These are phyloP conservation scores for Ruditapes philippinarum DNA, from an alignment of 1,140 invertebrate species.

Conservation along the genomic window DNA sequence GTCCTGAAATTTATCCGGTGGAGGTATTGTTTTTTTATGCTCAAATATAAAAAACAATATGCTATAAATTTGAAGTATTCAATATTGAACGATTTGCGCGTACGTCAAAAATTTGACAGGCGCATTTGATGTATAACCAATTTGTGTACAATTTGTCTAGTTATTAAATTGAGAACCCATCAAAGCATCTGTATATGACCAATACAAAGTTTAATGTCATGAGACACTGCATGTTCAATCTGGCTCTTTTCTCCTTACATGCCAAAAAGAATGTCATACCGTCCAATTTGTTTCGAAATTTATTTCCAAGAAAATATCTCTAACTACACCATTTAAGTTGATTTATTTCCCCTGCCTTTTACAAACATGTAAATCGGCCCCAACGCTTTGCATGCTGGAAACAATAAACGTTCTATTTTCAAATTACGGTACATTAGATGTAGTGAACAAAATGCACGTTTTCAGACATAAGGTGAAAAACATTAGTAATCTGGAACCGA, in stretches of 20 bases:
- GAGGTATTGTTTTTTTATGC: neutral
- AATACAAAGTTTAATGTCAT: neutral
- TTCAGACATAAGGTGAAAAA: slow-evolving; percentile 4
- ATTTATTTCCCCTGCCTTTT: slow-evolving; percentile 46
- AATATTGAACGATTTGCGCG: neutral
- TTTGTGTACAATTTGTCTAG: slow-evolving; percentile 28
- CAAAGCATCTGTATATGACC: neutral
- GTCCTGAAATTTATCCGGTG: neutral
- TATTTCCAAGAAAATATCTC: slow-evolving; percentile 25
- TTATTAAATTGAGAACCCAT: slow-evolving; percentile 29
- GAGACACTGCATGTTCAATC: slow-evolving; percentile 1
- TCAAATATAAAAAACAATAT: neutral
- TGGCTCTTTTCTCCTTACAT: neutral
- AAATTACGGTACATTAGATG: slow-evolving; percentile 55
- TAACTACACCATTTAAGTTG: slow-evolving; percentile 41
- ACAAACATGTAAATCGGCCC: slow-evolving; percentile 58
- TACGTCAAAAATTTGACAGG: slow-evolving; percentile 22
- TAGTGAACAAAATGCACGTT: slow-evolving; percentile 24
- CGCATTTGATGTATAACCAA: slow-evolving; percentile 23
- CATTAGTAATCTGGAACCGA: slow-evolving; percentile 45
- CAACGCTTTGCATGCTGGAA: slow-evolving; percentile 54
- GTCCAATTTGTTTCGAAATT: slow-evolving; percentile 34
- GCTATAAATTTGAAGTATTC: slow-evolving; percentile 16
- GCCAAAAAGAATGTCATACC: slow-evolving; percentile 34
- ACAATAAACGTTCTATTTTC: slow-evolving; percentile 61